Base-by-base conservation (phyloP, 1,140 invertebrate genomes). In the Pseudoatta argentina region DNA sequence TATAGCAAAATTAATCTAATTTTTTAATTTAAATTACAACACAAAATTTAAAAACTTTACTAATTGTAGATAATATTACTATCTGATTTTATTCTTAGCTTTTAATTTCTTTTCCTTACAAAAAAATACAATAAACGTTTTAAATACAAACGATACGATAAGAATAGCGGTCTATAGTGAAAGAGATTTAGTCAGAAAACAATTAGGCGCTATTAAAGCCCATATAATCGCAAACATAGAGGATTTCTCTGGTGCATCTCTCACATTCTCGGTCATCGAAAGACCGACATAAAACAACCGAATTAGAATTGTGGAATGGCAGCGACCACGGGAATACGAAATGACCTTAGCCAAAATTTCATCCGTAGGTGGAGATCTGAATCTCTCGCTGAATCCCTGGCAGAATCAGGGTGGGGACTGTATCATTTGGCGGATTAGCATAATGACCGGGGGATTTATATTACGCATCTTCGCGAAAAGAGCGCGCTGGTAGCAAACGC, bases 341-440 rank as follows among this genome's bases (percentile, higher is more conserved):
- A 78, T 12, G 14, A 59, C n/a, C 57, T 8, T 59, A 53, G 39
- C 51, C 64, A 27, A 73, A 75, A 87, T 57, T 86, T 63, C 63
- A 18, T 55, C 39, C 53, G 30, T 67, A 69, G 71, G 27, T 69
- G 87, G 34, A 78, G 86, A 88, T 89, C 71, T 53, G 85, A 89
- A 89, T 88, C 87, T 88, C 87, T 72, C 86, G 73, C 39, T 48
- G 71, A 34, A 34, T 34, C 30, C 30, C 30, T 34, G 12, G 48
- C 66, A 44, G 51, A 59, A 66, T 64, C 67, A 14, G 24, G 21
- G 39, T 64, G 86, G 72, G 53, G 89, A 87, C 78, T 77, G 93
- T 94, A 95, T 95, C 92, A 95, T 95, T 95, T 95, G 89, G 78
- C 21, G 86, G 88, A 95, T 95, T 95, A 95, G 93, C 94, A 95